Percentiles rank a stretch among this genome's conserved stretches.
These are phyloP conservation scores for Rugalucina vietnamica DNA, from an alignment of 2,888 invertebrate species.

Conservation along the genomic window DNA sequence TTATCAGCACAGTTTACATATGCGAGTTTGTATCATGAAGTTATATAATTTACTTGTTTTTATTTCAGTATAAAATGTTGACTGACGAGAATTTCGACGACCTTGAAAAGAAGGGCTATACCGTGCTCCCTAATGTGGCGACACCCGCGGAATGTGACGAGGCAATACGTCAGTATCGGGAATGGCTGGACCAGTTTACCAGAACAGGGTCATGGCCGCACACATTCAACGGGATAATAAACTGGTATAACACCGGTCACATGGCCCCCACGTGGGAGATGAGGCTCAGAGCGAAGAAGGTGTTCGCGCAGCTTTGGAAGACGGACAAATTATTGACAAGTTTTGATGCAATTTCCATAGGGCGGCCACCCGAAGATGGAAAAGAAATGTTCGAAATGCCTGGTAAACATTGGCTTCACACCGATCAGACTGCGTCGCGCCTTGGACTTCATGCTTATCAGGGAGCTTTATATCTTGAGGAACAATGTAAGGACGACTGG, in stretches of 20 bases:
- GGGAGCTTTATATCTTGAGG: slow-evolving; percentile 75
- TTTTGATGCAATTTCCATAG: slow-evolving; percentile 73
- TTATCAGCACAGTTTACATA: no score
- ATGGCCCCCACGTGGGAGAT: slow-evolving; percentile 9
- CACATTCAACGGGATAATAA: slow-evolving; percentile 15
- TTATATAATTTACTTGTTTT: slow-evolving; percentile 36
- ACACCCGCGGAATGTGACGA: slow-evolving; percentile 52
- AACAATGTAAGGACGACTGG: slow-evolving; percentile 70
- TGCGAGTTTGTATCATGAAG: no score
- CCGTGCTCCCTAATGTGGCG: slow-evolving; percentile 58
- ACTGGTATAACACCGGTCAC: slow-evolving; percentile 21
- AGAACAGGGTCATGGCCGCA: slow-evolving; percentile 15
- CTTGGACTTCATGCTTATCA: slow-evolving; percentile 78
- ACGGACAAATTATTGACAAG: slow-evolving; percentile 74
- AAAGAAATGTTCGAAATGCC: slow-evolving; percentile 39
- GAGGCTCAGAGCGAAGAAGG: slow-evolving; percentile 52
- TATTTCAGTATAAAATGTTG: no score
- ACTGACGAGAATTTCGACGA: slow-evolving; percentile 48
- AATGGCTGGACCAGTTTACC: slow-evolving; percentile 56
- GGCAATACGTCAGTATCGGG: slow-evolving; percentile 55
- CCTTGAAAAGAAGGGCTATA: slow-evolving; percentile 61
- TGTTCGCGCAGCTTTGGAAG: slow-evolving; percentile 72
- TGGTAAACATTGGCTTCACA: slow-evolving; percentile 71
- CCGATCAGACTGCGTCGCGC: slow-evolving; percentile 70
- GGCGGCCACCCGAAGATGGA: slow-evolving; percentile 71